Conservation (phyloP, 1,140 invertebrate species). For the Cydia pomonella region DNA sequence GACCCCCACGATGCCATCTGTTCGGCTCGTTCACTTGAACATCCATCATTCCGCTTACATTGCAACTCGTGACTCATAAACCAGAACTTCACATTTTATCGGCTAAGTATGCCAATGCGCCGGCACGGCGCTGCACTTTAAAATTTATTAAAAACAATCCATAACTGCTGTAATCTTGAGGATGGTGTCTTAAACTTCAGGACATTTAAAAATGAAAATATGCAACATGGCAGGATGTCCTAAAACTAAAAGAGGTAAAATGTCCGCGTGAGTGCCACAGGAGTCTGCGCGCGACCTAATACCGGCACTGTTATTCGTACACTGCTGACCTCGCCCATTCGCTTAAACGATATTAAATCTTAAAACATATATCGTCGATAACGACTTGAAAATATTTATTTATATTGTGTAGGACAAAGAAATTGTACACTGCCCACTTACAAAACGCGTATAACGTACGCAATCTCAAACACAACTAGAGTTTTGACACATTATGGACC, state of each 20-base stretch:
- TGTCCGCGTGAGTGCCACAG: slow-evolving; percentile 43
- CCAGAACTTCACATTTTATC: slow-evolving; percentile 52
- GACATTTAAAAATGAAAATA: slow-evolving; percentile 33
- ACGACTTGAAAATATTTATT: slow-evolving; percentile 38
- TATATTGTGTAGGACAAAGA: slow-evolving; percentile 45
- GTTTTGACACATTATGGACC: slow-evolving; percentile 53
- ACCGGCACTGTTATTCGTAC: slow-evolving; percentile 42
- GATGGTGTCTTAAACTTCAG: not conserved
- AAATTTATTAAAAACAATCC: slow-evolving; percentile 34
- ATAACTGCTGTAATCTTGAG: not conserved
- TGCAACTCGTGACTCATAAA: slow-evolving; percentile 67
- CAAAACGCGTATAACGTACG: slow-evolving; percentile 39
- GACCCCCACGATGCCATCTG: slow-evolving; percentile 73
- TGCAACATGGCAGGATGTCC: slow-evolving; percentile 33
- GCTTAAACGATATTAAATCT: slow-evolving; percentile 46
- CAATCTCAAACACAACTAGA: slow-evolving; percentile 49
- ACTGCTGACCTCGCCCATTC: slow-evolving; percentile 61
- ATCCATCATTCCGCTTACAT: slow-evolving; percentile 74
- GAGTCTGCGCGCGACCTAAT: slow-evolving; percentile 51
- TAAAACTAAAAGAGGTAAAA: slow-evolving; percentile 50
- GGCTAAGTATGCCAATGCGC: slow-evolving; percentile 55
- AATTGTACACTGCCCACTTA: slow-evolving; percentile 33
- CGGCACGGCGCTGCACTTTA: slow-evolving; percentile 43
- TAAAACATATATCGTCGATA: slow-evolving; percentile 52
- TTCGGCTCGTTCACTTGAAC: slow-evolving; percentile 63